Evolutionary conservation across 2,797 vertebrate species (phyloP).

Genomic region (Buceros bicornis): DNA sequence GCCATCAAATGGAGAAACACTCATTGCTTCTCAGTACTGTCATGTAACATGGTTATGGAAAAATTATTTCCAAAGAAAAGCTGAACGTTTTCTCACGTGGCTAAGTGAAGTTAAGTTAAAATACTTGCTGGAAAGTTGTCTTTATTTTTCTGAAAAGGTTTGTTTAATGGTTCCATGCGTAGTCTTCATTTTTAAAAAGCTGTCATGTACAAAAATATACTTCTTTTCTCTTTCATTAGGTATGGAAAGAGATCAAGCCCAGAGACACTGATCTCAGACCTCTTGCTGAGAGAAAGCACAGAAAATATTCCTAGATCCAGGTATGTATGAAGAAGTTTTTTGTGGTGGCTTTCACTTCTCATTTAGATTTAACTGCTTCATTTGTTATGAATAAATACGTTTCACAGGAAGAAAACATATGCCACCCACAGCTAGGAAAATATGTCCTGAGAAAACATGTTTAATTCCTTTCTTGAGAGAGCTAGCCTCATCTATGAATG

Average conservation of each 20-base stretch:
- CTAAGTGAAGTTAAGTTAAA: background rate
- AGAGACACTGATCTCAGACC: constrained; percentile 88
- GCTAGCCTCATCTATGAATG: background rate
- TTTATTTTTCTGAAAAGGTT: background rate
- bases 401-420: background rate
- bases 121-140: background rate
- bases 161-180: background rate
- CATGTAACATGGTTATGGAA: background rate
- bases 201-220: background rate
- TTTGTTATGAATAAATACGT: background rate
- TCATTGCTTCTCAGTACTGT: background rate
- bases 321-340: constrained; percentile 74
- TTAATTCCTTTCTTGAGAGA: background rate
- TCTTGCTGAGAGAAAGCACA: constrained; percentile 88
- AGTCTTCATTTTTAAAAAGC: background rate
- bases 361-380: background rate
- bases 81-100: background rate
- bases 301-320: constrained; percentile 90
- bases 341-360: background rate
- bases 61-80: background rate
- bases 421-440: background rate
- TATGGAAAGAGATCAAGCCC: constrained; percentile 93
- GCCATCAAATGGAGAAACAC: background rate
- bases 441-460: background rate
- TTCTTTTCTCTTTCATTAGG: constrained; percentile 70